These are phyloP conservation scores for Lucilia cuprina DNA, from an alignment of 1,140 invertebrate genomes.

Conservation along the genomic window DNA sequence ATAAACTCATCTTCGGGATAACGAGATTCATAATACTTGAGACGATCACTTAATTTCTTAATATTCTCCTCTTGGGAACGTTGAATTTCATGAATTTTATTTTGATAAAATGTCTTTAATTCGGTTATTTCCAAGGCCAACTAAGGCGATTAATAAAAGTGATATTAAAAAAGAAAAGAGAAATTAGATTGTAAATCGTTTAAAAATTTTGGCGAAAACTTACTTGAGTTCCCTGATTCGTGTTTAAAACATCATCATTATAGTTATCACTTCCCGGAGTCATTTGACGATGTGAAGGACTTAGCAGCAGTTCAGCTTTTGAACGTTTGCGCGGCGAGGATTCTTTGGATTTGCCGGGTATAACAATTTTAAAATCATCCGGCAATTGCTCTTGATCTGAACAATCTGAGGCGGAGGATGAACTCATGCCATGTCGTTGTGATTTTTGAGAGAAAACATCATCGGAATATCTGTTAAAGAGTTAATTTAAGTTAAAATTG, in stretches of 20 bases:
- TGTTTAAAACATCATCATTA: slow-evolving; percentile 39
- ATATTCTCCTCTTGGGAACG: slow-evolving; percentile 49
- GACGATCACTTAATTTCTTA: slow-evolving; percentile 48
- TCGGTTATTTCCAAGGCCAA: slow-evolving; percentile 47
- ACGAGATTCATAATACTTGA: slow-evolving; percentile 52
- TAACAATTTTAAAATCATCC: slow-evolving; percentile 37
- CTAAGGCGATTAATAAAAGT: slow-evolving; percentile 31
- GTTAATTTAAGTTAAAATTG: too few relatives aligned
- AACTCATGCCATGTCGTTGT: slow-evolving; percentile 58
- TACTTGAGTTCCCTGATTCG: slow-evolving; percentile 36
- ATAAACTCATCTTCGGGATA: slow-evolving; percentile 58
- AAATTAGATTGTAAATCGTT: neutral
- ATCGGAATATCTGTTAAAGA: slow-evolving; percentile 67
- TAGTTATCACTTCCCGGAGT: slow-evolving; percentile 49
- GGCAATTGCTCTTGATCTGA: slow-evolving; percentile 53
- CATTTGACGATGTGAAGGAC: slow-evolving; percentile 58
- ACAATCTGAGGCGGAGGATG: slow-evolving; percentile 46
- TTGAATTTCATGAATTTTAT: slow-evolving; percentile 54
- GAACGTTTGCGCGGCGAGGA: slow-evolving; percentile 52
- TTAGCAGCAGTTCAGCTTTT: slow-evolving; percentile 52
- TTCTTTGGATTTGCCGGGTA: slow-evolving; percentile 43
- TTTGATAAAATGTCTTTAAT: slow-evolving; percentile 54
- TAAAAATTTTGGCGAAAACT: neutral
- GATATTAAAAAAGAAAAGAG: neutral
- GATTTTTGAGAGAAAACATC: slow-evolving; percentile 75